Base-by-base conservation (phyloP, 2,113 vertebrate genomes). In the Hemiscyllium ocellatum region DNA sequence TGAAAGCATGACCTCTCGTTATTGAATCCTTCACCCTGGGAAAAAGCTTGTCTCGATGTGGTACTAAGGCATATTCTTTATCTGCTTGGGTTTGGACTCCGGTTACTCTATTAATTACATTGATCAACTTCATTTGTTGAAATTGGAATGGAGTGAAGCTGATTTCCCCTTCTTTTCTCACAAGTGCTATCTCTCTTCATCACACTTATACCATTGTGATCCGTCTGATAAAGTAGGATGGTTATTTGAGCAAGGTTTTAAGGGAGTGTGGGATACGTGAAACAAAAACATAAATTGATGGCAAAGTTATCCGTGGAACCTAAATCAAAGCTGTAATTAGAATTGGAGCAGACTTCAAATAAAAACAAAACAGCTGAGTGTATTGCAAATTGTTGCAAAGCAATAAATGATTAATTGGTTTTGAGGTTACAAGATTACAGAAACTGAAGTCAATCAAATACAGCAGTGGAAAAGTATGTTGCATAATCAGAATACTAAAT, bases 401-500 rank as follows among this genome's bases (percentile, higher is more conserved):
- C 52, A 91, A 65, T 65, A 65, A 19, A 65, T 91, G 52, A 90
- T 10, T 90, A n/a, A 61, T 65, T 91, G 56, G 26, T 26, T n/a
- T 17, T 65, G 56, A 91, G 26, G 22, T 29, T 89, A 52, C 52
- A 89, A 89, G 20, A 89, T 56, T 91, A 29, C 56, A 13, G 52
- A 65, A 91, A 91, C 61, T 91, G 33, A 91, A n/a, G 87, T 91
- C 29, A 56, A 65, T 91, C 56, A n/a, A 56, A 65, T 33, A 91
- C 13, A 56, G 56, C 76, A 65, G 4, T 65, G 87, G n/a, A 91
- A 86, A 47, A 91, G 19, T 65, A 33, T 91, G 87, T 65, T 65
- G 29, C 56, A 91, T 91, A n/a, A 29, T 91, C 87, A 91, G 87
- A 91, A 91, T 91, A 91, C 56, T 65, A 61, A 91, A 17, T 26